Base-by-base conservation (phyloP, 2,797 vertebrate species). In the Neopelma chrysocephalum region DNA sequence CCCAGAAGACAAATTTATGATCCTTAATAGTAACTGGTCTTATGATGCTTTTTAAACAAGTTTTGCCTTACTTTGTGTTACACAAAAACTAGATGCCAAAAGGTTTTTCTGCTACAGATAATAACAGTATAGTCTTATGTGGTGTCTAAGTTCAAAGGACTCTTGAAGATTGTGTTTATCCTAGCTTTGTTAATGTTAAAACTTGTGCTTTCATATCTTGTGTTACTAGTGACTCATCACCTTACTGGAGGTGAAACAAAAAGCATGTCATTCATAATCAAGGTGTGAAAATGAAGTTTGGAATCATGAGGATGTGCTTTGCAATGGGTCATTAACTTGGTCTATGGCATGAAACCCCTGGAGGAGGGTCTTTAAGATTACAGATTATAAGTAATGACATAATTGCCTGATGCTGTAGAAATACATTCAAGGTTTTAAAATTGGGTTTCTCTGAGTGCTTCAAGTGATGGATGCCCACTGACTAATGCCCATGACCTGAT, bases 281-380 rank as follows among this genome's bases (percentile, higher is more conserved):
- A 94, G 56, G 86, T 91, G 53, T 56, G 84, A 79, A 94, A 88
- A 73, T 82, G 43, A 84, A 72, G 72, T 76, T 93, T 90, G 81
- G 79, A 83, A 81, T 88, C 9, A 6, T 66, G 43, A 87, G 51
- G 17, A 91, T 47, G n/a, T 89, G 43, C 57, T 89, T 96, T 89
- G 68, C 56, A 75, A 73, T 0, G 43, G 60, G 43, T 86, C 89
- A 36, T 90, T 96, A 86, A 82, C 40, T 81, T 60, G 22, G 31
- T 82, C 19, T 53, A 5, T 88, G 82, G 51, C 57, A 43, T 70
- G 51, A 78, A 95, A 88, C 29, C 66, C 43, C 82, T 36, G 51
- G 36, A 90, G 77, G 43, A 88, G 43, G 61, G 60, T 87, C 87
- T 87, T 79, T 60, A 80, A 86, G 48, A 48, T 78, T 94, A 58